A percentile compares a stretch with the other conserved stretches of the same genome.
phyloP scores from a whole-genome alignment of 2,113 vertebrate genomes.

The Galemys pyrenaicus region DNA sequence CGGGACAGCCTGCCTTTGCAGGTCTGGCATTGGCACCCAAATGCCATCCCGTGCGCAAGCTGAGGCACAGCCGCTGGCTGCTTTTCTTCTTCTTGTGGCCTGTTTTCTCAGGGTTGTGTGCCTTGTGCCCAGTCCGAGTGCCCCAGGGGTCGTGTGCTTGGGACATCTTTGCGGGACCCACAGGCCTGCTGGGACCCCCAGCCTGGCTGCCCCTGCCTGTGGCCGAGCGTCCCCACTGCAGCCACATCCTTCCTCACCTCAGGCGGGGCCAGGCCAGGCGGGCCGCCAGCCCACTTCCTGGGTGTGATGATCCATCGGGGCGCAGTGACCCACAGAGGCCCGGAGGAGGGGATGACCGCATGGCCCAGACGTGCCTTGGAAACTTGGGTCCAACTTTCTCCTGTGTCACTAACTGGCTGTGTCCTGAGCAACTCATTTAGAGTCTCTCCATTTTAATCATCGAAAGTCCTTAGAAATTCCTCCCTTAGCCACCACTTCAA shows the following conservation, averaged over 20 bases:
- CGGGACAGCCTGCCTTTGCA: too few relatives aligned
- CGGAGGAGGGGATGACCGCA: not conserved
- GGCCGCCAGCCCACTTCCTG: not conserved
- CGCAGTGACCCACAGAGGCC: not conserved
- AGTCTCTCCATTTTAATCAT: not conserved
- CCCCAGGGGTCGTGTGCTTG: not conserved
- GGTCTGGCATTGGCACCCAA: too few relatives aligned
- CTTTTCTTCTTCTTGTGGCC: not conserved
- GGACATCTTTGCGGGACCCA: not conserved
- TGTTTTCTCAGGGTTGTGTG: not conserved
- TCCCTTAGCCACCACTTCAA: not conserved
- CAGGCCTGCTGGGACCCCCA: not conserved
- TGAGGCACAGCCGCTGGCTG: too few relatives aligned
- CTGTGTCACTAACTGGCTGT: not conserved
- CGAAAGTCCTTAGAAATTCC: not conserved
- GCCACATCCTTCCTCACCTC: fast-evolving
- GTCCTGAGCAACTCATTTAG: not conserved
- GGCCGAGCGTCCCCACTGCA: not conserved
- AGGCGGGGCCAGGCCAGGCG: not conserved
- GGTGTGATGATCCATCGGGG: too few relatives aligned
- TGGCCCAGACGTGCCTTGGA: not conserved
- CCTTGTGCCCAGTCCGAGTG: not conserved
- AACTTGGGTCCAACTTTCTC: not conserved
- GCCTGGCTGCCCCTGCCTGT: not conserved
- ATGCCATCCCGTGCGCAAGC: too few relatives aligned